phyloP scores from a whole-genome alignment of 2,113 vertebrate species.

The Thalassarche chlororhynchos region DNA sequence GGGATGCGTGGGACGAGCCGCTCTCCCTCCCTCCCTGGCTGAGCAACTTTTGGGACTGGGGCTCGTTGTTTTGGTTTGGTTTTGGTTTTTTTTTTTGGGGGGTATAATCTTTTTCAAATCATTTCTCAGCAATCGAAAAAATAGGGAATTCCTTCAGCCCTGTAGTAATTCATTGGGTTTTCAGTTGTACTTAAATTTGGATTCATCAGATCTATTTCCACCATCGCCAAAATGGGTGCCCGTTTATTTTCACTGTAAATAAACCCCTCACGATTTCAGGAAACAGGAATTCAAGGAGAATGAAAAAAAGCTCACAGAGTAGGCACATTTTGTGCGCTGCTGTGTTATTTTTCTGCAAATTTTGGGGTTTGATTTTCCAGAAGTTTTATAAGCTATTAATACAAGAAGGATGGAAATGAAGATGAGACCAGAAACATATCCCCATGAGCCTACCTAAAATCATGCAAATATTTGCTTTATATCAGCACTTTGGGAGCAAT shows the following conservation, averaged over 20 bases:
- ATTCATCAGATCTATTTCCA: background rate
- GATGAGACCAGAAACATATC: background rate
- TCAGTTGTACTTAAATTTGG: background rate
- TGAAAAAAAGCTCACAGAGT: background rate
- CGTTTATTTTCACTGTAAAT: background rate
- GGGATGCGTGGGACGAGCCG: background rate
- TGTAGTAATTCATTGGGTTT: background rate
- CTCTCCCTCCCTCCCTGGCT: background rate
- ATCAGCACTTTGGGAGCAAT: background rate
- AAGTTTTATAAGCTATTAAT: background rate
- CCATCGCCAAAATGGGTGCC: background rate
- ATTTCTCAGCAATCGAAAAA: background rate
- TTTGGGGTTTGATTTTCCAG: background rate
- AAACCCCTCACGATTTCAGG: background rate
- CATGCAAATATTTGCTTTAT: background rate
- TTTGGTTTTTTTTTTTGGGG: background rate
- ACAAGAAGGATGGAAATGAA: background rate
- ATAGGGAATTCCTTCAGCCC: background rate
- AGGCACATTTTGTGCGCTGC: background rate
- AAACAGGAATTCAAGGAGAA: background rate
- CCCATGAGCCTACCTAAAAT: background rate
- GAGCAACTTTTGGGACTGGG: background rate
- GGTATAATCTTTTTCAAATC: background rate
- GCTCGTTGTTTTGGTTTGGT: background rate
- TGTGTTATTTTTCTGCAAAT: background rate